Evolutionary conservation across 2,888 invertebrate genomes (phyloP), one percentile per base, ranked within the genome.

Genomic region (Anaspis maculata): DNA sequence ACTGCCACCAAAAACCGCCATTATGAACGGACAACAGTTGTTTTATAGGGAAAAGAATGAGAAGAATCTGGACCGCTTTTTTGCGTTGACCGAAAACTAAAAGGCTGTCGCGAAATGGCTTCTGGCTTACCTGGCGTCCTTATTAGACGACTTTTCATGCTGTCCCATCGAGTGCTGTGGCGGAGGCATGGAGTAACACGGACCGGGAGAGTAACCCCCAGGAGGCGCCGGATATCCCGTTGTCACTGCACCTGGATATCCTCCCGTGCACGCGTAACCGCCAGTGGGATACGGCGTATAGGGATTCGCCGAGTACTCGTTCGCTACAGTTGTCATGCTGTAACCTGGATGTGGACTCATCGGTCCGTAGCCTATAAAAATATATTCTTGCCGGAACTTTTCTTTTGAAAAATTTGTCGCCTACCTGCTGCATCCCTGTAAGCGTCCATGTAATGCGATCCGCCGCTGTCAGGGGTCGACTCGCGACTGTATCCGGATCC

Each of bases 171-270:
- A 70, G 46, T 83, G 83, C 59, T 84, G 84, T 21, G 87, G 87
- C 37, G 84, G 84, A 39, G 88, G 87, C 87, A 89, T 88, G 57
- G 85, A 85, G 68, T 88, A 88, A 58, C 87, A 88, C 27, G 81
- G 77, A 49, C 71, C 67, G 1, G 61, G 60, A 3, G 61, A 60
- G 59, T 62, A 70, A 11, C 57, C 59, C 19, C 62, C 79, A 30
- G 81, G 79, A 52, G 80, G 79, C 21, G 73, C 73, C 1, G 75
- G 79, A 64, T 79, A 79, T 42, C 67, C 71, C 45, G 66, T 72
- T 45, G 71, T 73, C 40, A 67, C 73, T 37, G 69, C 67, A 36
- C 67, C 72, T 41, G 67, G 70, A 52, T 70, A 70, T 37, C 67
- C 67, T 16, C 66, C 67, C 3, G 57, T 46, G 35, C 59, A 57